Evolutionary conservation across 2,888 invertebrate genomes (phyloP).

Genomic region (Nephrotoma appendiculata): DNA sequence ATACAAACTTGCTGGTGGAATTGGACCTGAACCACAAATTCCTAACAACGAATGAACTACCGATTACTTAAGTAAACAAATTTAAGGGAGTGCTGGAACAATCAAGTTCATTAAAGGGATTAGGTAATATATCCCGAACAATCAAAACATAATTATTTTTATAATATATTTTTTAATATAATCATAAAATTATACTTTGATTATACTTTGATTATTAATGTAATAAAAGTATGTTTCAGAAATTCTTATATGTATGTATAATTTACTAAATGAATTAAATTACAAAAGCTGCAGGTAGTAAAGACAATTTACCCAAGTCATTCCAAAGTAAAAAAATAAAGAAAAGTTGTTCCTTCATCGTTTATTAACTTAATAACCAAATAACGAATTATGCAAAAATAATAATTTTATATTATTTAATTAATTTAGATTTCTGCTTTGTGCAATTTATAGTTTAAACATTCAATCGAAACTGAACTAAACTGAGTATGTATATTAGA

Average conservation of each 20-base stretch:
- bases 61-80: background rate
- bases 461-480: background rate
- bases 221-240: background rate
- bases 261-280: background rate
- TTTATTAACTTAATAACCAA: background rate
- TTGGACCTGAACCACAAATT: conserved; percentile 44
- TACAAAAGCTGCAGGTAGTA: background rate
- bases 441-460: background rate
- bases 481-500: background rate
- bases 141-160: background rate
- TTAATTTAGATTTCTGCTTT: background rate
- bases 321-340: background rate
- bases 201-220: no score
- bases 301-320: background rate
- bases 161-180: background rate
- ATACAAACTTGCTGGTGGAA: conserved; percentile 63
- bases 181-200: background rate
- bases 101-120: background rate
- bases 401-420: background rate
- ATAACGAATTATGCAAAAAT: background rate
- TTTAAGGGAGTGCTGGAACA: background rate
- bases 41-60: conserved; percentile 15
- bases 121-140: background rate
- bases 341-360: background rate
- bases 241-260: background rate